Percentiles rank a stretch among this genome's conserved stretches.
phyloP scores from a whole-genome alignment of 2,888 invertebrate genomes.

The Geophilus truncorum region DNA sequence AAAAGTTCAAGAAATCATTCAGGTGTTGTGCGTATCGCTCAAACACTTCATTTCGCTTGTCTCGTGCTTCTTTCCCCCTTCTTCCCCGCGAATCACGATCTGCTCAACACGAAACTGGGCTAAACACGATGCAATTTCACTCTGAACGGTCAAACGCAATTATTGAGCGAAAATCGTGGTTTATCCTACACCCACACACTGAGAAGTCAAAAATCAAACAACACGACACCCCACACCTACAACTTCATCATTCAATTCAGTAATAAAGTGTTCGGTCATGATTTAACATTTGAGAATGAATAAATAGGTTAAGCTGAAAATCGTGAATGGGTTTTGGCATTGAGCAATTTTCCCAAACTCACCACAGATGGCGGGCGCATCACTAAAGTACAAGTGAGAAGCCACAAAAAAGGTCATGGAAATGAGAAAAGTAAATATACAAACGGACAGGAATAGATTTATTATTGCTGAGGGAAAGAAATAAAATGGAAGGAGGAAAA shows the following conservation, averaged over 20 bases:
- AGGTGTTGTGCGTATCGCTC: conserved; percentile 1
- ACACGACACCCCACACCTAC: not conserved
- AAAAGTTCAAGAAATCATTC: not conserved
- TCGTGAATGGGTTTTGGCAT: not conserved
- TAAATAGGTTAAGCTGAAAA: not conserved
- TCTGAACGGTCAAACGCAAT: not conserved
- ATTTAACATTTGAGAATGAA: not conserved
- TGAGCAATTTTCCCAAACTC: not conserved
- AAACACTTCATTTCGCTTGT: conserved; percentile 2
- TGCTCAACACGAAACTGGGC: not conserved
- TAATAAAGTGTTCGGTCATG: not conserved
- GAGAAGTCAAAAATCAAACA: not conserved
- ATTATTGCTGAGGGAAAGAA: not conserved
- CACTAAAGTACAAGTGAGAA: not conserved
- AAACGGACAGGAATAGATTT: conserved; percentile 13
- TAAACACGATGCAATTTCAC: conserved; percentile 24
- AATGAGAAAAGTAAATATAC: conserved; percentile 27
- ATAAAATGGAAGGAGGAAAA: not conserved
- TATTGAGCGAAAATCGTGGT: conserved; percentile 12
- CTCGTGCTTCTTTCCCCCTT: not conserved
- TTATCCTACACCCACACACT: not conserved
- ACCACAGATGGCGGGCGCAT: not conserved
- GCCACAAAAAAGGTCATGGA: conserved; percentile 7
- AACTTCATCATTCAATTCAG: not conserved
- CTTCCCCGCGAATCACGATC: not conserved